phyloP scores from a whole-genome alignment of 2,113 vertebrate genomes.

The Proterorhinus semilunaris region DNA sequence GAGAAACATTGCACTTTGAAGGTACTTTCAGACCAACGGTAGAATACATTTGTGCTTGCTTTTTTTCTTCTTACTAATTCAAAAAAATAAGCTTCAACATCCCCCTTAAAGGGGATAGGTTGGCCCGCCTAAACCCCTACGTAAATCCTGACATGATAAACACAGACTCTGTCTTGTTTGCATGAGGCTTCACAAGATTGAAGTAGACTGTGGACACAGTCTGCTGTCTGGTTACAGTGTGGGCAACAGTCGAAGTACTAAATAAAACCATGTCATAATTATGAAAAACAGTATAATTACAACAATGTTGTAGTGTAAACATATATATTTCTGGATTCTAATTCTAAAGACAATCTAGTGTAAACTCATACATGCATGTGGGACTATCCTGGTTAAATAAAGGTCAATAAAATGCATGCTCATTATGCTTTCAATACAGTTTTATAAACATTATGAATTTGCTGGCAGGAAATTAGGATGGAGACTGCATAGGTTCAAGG shows the following conservation, averaged over 20 bases:
- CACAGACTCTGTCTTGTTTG: conserved; percentile 60
- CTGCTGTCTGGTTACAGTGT: neutral
- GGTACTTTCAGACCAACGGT: conserved; percentile 18
- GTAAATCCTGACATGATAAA: conserved; percentile 58
- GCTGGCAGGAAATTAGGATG: too few relatives aligned
- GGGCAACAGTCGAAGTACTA: neutral
- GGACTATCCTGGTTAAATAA: too few relatives aligned
- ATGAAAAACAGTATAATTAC: neutral
- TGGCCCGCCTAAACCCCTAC: conserved; percentile 51
- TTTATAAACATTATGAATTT: neutral
- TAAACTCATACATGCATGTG: too few relatives aligned
- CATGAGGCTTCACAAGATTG: conserved; percentile 15
- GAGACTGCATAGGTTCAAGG: too few relatives aligned
- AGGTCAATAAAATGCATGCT: too few relatives aligned
- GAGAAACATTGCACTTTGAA: conserved; percentile 8
- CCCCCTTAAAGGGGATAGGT: conserved; percentile 62
- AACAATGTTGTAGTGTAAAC: neutral
- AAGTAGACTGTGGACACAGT: neutral
- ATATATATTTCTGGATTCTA: too few relatives aligned
- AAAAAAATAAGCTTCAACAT: conserved; percentile 67
- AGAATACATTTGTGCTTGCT: conserved; percentile 27
- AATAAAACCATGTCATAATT: conserved; percentile 25
- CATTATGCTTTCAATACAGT: neutral
- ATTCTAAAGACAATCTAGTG: too few relatives aligned
- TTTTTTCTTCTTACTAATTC: neutral